Evolutionary conservation across 2,888 invertebrate genomes (phyloP).

Genomic region (Hirtodrosophila duncani): DNA sequence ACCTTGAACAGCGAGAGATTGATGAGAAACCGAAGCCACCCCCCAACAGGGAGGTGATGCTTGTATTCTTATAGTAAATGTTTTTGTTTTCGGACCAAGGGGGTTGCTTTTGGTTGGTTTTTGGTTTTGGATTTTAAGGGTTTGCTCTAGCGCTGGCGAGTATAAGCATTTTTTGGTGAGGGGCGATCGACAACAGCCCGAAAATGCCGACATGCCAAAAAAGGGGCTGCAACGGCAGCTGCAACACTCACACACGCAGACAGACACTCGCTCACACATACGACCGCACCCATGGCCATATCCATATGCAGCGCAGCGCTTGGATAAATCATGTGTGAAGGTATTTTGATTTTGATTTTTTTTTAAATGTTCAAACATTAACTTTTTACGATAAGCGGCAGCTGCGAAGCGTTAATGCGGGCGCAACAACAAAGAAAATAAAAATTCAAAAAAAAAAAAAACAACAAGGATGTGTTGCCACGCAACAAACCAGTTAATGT

Average conservation of each 20-base stretch:
- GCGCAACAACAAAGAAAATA: too few relatives aligned
- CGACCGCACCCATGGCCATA: neutral
- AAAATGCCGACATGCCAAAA: conserved; percentile 49
- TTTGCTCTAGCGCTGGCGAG: conserved; percentile 56
- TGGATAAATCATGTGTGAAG: conserved; percentile 70
- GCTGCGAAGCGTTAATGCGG: too few relatives aligned
- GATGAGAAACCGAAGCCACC: conserved; percentile 50
- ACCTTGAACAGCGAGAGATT: too few relatives aligned
- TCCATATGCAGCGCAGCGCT: conserved; percentile 32
- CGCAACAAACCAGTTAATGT: conserved; percentile 28
- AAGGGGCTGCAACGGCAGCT: conserved; percentile 55
- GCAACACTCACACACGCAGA: conserved; percentile 34
- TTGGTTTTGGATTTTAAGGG: conserved; percentile 31
- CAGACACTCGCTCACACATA: conserved; percentile 4
- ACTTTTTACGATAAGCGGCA: conserved; percentile 12
- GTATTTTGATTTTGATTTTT: conserved; percentile 59
- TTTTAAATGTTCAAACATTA: conserved; percentile 8
- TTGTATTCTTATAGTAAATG: conserved; percentile 10
- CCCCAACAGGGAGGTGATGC: conserved; percentile 30
- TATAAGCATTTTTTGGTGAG: conserved; percentile 68
- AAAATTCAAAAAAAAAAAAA: too few relatives aligned
- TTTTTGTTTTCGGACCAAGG: conserved; percentile 25
- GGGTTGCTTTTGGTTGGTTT: conserved; percentile 55
- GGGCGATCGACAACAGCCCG: conserved; percentile 60
- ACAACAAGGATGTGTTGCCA: conserved; percentile 19